Evolutionary conservation across 2,113 vertebrate genomes (phyloP).

Genomic region (Bufo gargarizans): DNA sequence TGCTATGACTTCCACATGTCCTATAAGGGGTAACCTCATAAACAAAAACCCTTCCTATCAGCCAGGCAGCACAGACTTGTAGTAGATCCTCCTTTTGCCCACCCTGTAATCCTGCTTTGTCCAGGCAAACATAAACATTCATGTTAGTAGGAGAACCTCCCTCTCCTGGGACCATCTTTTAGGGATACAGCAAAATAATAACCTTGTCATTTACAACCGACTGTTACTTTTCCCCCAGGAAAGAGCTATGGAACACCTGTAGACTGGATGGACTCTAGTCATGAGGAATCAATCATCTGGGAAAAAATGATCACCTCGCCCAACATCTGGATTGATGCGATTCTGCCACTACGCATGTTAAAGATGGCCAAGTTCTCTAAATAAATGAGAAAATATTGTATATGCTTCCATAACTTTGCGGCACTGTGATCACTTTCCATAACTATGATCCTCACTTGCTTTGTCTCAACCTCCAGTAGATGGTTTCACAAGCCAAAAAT

Average conservation of each 20-base stretch:
- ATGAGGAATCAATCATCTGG: slow-evolving; percentile 84
- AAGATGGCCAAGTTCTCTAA: slow-evolving; percentile 80
- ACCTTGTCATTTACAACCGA: neutral
- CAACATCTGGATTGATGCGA: slow-evolving; percentile 86
- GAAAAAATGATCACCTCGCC: slow-evolving; percentile 83
- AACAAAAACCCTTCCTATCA: no score
- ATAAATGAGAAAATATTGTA: slow-evolving; percentile 62
- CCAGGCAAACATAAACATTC: neutral
- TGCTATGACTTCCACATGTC: no score
- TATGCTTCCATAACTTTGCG: neutral
- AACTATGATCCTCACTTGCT: neutral
- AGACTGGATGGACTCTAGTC: slow-evolving; percentile 92
- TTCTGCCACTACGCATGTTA: slow-evolving; percentile 87
- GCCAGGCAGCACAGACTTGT: neutral
- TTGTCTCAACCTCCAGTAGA: neutral
- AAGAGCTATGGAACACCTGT: slow-evolving; percentile 86
- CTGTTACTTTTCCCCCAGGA: slow-evolving; percentile 70
- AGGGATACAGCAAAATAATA: neutral
- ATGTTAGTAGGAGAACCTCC: no score
- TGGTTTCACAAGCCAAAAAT: neutral
- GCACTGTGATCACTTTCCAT: slow-evolving; percentile 4
- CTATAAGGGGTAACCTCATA: no score
- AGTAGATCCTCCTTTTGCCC: no score
- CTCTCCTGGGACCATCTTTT: neutral
- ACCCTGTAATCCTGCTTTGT: neutral